Evolutionary conservation across 2,797 vertebrate species (phyloP).

Genomic region (Bovichtus diacanthus): DNA sequence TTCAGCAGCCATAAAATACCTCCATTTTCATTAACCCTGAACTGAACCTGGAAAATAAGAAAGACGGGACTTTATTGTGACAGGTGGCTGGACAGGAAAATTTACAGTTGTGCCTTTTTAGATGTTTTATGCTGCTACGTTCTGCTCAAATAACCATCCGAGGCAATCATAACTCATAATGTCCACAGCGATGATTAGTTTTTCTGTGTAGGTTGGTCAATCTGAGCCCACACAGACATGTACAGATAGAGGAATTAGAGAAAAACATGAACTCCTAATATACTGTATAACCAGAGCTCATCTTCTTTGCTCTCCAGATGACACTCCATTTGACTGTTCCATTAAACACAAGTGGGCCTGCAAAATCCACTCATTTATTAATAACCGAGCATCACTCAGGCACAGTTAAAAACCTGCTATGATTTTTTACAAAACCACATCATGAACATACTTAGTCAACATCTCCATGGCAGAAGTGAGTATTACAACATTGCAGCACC

Average conservation of each 20-base stretch:
- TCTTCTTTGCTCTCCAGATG: slow-evolving; percentile 32
- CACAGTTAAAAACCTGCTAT: slow-evolving; percentile 43
- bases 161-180: slow-evolving; percentile 47
- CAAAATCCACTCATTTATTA: slow-evolving; percentile 62
- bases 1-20: slow-evolving; percentile 60
- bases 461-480: slow-evolving; percentile 17
- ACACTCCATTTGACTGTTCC: slow-evolving; percentile 62
- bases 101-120: slow-evolving; percentile 44
- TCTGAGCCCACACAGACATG: slow-evolving; percentile 18
- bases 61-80: slow-evolving; percentile 47
- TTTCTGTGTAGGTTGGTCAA: slow-evolving; percentile 25
- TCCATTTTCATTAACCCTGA: slow-evolving; percentile 73
- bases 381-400: slow-evolving; percentile 44
- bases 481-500: slow-evolving; percentile 37
- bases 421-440: slow-evolving; percentile 29
- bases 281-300: slow-evolving; percentile 47
- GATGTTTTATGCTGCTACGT: slow-evolving; percentile 51
- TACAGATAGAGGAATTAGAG: slow-evolving; percentile 31
- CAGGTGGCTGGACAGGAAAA: slow-evolving; percentile 41
- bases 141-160: slow-evolving; percentile 26
- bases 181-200: slow-evolving; percentile 35
- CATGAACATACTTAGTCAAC: slow-evolving; percentile 42
- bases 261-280: slow-evolving; percentile 37
- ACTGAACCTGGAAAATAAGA: slow-evolving; percentile 68
- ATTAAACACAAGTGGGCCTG: slow-evolving; percentile 59